A percentile compares a stretch with the other conserved stretches of the same genome.
phyloP scores from a whole-genome alignment of 2,888 invertebrate genomes.

The Odontocolon sp. region DNA sequence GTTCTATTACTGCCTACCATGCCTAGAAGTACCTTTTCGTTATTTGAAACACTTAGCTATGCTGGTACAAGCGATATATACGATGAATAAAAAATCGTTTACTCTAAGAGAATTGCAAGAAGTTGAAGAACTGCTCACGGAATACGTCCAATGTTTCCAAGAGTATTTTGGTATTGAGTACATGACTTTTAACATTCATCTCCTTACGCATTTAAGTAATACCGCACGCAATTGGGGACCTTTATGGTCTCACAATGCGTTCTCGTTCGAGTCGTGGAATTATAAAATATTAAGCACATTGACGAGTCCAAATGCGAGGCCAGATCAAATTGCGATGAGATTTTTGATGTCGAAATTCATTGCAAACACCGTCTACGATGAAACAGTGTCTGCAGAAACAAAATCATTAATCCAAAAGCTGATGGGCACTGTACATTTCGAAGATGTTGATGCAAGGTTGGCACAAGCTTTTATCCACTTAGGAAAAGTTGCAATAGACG shows the following conservation, averaged over 20 bases:
- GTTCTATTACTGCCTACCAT: slow-evolving; percentile 26
- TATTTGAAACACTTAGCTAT: slow-evolving; percentile 25
- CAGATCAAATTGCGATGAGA: slow-evolving; percentile 19
- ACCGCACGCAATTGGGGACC: slow-evolving; percentile 40
- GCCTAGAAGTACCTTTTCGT: slow-evolving; percentile 18
- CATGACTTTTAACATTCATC: slow-evolving; percentile 52
- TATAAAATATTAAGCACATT: slow-evolving; percentile 34
- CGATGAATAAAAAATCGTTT: slow-evolving; percentile 17
- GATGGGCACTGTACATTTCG: too few species aligned
- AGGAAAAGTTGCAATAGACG: too few species aligned
- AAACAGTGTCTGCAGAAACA: too few species aligned
- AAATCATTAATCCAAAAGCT: too few species aligned
- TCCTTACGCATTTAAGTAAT: slow-evolving; percentile 26
- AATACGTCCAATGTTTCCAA: slow-evolving; percentile 29
- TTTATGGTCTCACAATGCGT: slow-evolving; percentile 39
- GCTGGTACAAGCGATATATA: slow-evolving; percentile 30
- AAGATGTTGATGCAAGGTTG: too few species aligned
- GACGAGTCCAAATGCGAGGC: slow-evolving; percentile 4
- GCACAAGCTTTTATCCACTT: too few species aligned
- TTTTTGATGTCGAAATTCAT: slow-evolving; percentile 22
- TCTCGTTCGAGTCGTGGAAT: slow-evolving; percentile 48
- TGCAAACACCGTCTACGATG: neutral
- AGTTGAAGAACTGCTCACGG: slow-evolving; percentile 2
- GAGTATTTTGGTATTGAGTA: slow-evolving; percentile 31
- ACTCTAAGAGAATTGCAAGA: neutral